These are phyloP conservation scores for Slavum lentiscoides DNA, from an alignment of 2,888 invertebrate species.

Conservation along the genomic window DNA sequence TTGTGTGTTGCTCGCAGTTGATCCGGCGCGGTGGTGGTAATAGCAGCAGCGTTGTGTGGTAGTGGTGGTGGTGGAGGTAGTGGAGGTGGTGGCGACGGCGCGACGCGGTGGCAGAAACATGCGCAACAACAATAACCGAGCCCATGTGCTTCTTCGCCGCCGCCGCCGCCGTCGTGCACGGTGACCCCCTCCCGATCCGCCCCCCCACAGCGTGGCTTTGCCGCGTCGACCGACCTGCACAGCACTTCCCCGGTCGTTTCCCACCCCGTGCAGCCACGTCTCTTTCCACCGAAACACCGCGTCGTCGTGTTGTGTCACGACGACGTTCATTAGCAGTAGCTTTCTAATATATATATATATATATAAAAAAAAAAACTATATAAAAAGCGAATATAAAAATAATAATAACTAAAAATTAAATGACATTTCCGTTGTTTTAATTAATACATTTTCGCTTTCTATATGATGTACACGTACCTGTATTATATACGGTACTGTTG, in stretches of 20 bases:
- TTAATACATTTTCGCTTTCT: too few relatives aligned
- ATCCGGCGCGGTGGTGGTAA: background rate
- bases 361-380: too few relatives aligned
- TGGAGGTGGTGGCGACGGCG: too few relatives aligned
- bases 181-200: slow-evolving; percentile 34
- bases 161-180: slow-evolving; percentile 33
- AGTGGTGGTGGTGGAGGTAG: background rate
- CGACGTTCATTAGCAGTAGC: slow-evolving; percentile 21
- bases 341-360: too few relatives aligned
- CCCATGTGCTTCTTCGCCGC: slow-evolving; percentile 30
- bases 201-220: background rate
- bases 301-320: background rate
- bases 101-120: slow-evolving; percentile 46
- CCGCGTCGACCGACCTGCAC: background rate
- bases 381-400: too few relatives aligned
- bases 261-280: slow-evolving; percentile 4
- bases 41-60: slow-evolving; percentile 27
- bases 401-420: too few relatives aligned
- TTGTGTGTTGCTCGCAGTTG: slow-evolving; percentile 55
- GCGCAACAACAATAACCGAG: slow-evolving; percentile 54
- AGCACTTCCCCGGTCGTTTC: background rate
- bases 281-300: slow-evolving; percentile 35
- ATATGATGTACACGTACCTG: too few relatives aligned
- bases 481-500: too few relatives aligned
- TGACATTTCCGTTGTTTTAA: too few relatives aligned